phyloP scores from a whole-genome alignment of 2,113 vertebrate genomes.

The Callipepla californica region DNA sequence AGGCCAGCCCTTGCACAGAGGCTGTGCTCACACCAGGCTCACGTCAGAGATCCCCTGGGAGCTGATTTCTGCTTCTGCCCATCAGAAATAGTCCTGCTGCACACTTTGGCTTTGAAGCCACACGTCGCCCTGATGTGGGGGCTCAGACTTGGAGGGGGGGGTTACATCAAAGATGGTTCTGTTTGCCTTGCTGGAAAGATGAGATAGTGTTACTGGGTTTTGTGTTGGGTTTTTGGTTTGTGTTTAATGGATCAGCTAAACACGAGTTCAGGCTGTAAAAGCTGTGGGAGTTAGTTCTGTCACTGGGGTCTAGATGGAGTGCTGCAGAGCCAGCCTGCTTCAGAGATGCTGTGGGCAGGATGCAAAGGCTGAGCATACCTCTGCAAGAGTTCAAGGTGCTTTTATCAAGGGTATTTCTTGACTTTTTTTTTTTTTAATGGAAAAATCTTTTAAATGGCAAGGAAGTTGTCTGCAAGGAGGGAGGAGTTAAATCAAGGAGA shows the following conservation, averaged over 20 bases:
- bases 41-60: neutral
- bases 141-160: neutral
- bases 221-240: neutral
- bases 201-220: neutral
- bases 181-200: neutral
- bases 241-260: neutral
- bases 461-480: neutral
- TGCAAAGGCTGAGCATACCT: fast-evolving
- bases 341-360: neutral
- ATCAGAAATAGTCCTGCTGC: neutral
- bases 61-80: neutral
- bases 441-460: neutral
- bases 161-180: neutral
- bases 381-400: neutral
- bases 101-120: neutral
- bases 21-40: neutral
- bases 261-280: neutral
- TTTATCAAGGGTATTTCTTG: neutral
- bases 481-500: neutral
- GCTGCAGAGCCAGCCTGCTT: neutral
- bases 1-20: neutral
- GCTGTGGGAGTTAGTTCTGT: neutral
- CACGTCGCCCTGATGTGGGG: fast-evolving
- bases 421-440: neutral
- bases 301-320: neutral